These are phyloP conservation scores for Norana najaformis DNA, from an alignment of 2,888 invertebrate genomes.

Conservation along the genomic window DNA sequence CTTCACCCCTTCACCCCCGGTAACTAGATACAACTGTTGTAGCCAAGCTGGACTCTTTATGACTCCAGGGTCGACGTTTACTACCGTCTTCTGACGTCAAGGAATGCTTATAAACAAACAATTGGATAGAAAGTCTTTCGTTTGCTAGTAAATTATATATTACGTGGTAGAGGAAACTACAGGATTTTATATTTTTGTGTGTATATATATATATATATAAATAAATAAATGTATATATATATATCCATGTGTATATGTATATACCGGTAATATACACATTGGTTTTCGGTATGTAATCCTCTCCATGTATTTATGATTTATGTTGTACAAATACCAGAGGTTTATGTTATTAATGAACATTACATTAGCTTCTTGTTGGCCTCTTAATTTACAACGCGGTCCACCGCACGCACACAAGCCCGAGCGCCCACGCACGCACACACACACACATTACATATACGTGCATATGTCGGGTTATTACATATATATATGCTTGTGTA, in stretches of 20 bases:
- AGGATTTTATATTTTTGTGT: not conserved
- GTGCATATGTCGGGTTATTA: too few relatives aligned
- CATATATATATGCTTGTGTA: too few relatives aligned
- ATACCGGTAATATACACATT: not conserved
- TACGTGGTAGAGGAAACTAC: too few relatives aligned
- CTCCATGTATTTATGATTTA: not conserved
- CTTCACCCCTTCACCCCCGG: not conserved
- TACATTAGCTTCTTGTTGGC: not conserved
- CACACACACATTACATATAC: too few relatives aligned
- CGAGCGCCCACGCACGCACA: too few relatives aligned
- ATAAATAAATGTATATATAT: not conserved
- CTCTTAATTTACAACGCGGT: too few relatives aligned
- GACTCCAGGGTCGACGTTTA: not conserved
- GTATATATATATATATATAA: not conserved
- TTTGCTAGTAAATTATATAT: constrained; percentile 13
- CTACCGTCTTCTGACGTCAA: not conserved
- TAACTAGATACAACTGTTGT: not conserved
- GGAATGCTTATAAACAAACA: not conserved
- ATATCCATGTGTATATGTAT: not conserved
- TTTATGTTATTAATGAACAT: not conserved
- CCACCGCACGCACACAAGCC: too few relatives aligned
- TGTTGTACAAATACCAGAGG: not conserved
- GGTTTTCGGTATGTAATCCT: not conserved
- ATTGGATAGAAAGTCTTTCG: not conserved
- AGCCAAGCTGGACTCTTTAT: not conserved